Evolutionary conservation across 2,113 vertebrate genomes (phyloP), one percentile per base, ranked within the genome.

Genomic region (Myotis yumanensis): DNA sequence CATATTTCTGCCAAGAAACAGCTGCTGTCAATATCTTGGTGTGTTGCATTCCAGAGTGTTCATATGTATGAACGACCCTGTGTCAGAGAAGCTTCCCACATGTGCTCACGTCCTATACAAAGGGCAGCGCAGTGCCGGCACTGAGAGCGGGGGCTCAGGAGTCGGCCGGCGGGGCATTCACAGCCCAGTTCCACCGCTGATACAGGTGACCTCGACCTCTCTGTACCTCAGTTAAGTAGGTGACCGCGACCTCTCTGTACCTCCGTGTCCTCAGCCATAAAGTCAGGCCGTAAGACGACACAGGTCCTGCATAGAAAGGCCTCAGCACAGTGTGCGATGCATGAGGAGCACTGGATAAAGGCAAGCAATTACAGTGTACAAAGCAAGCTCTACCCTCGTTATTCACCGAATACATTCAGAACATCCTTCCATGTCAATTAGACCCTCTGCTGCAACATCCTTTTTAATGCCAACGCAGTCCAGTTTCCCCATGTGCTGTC

Each of bases 161-260:
- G 32, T 46, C 1, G 1, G 37, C 43, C 2, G 16, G 40, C 5
- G 2, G 7, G 52, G 11, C 16, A 37, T 6, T 40, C n/a, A 25
- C 82, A 77, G 54, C 40, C 69, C 40, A 72, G 20, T 5, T 37
- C 18, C 20, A 59, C 23, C 40, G 35, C 32, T 46, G 54, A 37
- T 5, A 10, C 57, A 43, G 16, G 59, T 30, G 46, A 37, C 7
- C 40, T 77, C 48, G 72, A 89, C 48, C 32, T 51, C 32, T 86
- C 22, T 48, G 28, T 7, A 15, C 11, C 68, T 62, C 75, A 48
- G 17, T 79, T 15, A 59, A 25, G 57, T 1, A 11, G 57, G 57
- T 28, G 57, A 11, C 3, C 23, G 10, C 1, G 68, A 89, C 48
- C 30, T 54, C 40, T 88, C 22, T 40, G 28, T 5, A 22, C 12